Base-by-base conservation (phyloP, 2,888 invertebrate genomes). In the Pyralis farinalis region DNA sequence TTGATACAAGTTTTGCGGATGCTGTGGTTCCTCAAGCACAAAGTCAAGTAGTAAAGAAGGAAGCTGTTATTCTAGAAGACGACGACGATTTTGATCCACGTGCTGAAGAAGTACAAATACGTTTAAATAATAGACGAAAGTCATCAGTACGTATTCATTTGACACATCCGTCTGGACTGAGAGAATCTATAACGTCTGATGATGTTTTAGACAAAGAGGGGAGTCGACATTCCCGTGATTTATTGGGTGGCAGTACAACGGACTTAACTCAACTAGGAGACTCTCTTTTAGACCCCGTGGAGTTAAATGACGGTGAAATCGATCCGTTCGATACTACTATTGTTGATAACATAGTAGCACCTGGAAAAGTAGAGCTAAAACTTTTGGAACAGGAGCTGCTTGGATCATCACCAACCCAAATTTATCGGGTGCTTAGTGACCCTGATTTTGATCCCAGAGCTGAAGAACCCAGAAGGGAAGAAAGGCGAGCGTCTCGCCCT, bases 311-410 rank as follows among this genome's bases (percentile, higher is more conserved):
- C 41, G 70, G 74, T 43, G 93, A 91, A 38, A 92, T 93, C 39
- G 97, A 97, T 82, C 97, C 97, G 0, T 97, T 97, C 60, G 97
- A 97, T 64, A 97, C 97, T 0, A 95, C 96, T 0, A 91, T 92
- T 22, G 92, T 95, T 1, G 92, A 93, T 58, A 90, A 91, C 38
- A 90, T 94, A 25, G 91, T 93, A 32, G 92, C 93, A 40, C 95
- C 96, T 0, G 95, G 95, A 28, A 93, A 92, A 73, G 92, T 94
- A 4, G 96, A 96, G 76, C 71, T 96, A 1, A 95, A 95, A 68
- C 91, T 94, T 56, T 78, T 96, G 30, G 96, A 96, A 74, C 91
- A 93, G 63, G 96, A 96, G 72, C 74, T 96, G 7, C 89, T 96
- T 1, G 91, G 91, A 8, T 86, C 90, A 30, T 71, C 76, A 22